Percentiles rank a stretch among this genome's conserved stretches.
phyloP scores from a whole-genome alignment of 2,113 vertebrate genomes.

The Bos javanicus region DNA sequence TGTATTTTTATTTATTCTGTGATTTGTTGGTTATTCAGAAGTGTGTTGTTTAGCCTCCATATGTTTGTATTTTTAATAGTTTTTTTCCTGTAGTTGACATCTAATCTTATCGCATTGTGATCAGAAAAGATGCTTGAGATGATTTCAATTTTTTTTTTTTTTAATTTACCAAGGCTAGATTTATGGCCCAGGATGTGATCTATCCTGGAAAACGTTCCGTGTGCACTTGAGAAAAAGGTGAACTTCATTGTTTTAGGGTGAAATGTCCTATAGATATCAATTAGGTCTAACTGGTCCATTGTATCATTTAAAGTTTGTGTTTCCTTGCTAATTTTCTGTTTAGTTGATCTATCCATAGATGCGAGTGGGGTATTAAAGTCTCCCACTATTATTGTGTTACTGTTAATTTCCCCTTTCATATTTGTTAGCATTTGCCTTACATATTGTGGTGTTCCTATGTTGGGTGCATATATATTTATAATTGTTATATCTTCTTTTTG shows the following conservation, averaged over 20 bases:
- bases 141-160: neutral
- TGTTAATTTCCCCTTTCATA: neutral
- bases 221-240: neutral
- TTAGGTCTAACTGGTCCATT: neutral
- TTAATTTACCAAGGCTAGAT: neutral
- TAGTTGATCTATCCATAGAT: neutral
- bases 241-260: neutral
- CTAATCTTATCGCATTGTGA: neutral
- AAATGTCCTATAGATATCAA: neutral
- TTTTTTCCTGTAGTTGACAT: neutral
- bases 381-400: neutral
- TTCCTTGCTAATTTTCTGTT: neutral
- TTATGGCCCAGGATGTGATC: neutral
- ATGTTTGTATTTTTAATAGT: neutral
- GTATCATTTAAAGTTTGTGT: neutral
- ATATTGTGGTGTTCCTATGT: neutral
- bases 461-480: neutral
- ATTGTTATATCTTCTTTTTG: neutral
- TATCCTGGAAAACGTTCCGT: neutral
- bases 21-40: neutral
- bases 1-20: neutral
- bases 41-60: neutral
- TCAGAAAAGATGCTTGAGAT: neutral
- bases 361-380: neutral
- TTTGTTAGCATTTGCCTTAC: neutral